Conservation (phyloP, 2,888 invertebrate species). For the Micropterix aruncella region DNA sequence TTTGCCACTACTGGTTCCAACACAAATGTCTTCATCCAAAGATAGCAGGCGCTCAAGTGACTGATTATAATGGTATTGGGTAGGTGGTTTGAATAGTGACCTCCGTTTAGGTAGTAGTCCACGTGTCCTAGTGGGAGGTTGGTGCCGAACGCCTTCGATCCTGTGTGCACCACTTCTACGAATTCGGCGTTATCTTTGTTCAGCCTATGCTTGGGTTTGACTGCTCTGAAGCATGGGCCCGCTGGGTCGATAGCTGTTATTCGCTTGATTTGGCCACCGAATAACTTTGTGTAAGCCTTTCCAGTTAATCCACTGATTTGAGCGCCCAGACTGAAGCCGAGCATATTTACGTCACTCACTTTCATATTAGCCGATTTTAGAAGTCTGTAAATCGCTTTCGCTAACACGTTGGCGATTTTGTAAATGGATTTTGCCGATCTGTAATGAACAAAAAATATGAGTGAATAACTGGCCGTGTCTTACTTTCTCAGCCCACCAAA, state of each 20-base stretch:
- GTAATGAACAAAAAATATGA: neutral
- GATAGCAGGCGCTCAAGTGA: neutral
- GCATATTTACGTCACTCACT: neutral
- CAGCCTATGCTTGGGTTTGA: constrained; percentile 18
- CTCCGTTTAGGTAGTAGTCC: constrained; percentile 30
- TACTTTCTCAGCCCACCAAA: too few species aligned
- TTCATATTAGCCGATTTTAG: neutral
- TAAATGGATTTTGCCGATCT: neutral
- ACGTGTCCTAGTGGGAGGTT: constrained; percentile 24
- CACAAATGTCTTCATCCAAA: neutral
- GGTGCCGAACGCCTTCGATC: constrained; percentile 25
- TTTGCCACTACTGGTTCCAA: neutral
- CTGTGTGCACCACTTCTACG: constrained; percentile 30
- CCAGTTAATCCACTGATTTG: constrained; percentile 42
- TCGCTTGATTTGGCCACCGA: constrained; percentile 19
- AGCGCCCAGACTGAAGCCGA: constrained; percentile 49
- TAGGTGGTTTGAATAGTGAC: neutral
- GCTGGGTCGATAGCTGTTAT: constrained; percentile 32
- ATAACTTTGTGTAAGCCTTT: constrained; percentile 19
- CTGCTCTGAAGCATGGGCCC: constrained; percentile 23
- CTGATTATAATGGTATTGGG: neutral
- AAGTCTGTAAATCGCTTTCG: neutral
- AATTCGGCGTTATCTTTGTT: constrained; percentile 22
- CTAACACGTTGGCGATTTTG: neutral
- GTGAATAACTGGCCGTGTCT: too few species aligned